These are phyloP conservation scores for Amazona guildingii DNA, from an alignment of 2,113 vertebrate genomes.

Conservation along the genomic window DNA sequence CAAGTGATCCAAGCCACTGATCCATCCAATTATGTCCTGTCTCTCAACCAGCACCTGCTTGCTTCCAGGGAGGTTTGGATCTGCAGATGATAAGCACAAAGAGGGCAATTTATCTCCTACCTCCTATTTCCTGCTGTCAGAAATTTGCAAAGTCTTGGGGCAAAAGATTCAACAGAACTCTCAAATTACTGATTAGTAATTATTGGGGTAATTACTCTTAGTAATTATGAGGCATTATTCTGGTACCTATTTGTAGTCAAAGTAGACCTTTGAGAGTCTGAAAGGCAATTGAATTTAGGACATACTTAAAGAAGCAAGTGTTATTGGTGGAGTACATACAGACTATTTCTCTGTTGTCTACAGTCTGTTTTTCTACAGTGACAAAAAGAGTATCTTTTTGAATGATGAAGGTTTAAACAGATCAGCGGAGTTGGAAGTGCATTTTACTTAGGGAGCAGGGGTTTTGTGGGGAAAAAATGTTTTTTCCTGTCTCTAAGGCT, in stretches of 20 bases:
- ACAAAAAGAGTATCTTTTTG: not conserved
- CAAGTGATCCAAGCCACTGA: not conserved
- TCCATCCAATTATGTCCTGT: not conserved
- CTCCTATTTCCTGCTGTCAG: not conserved
- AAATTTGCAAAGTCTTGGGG: not conserved
- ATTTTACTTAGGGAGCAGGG: not conserved
- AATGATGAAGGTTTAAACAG: not conserved
- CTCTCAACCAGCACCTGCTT: not conserved
- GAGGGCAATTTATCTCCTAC: not conserved
- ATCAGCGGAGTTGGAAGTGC: not conserved
- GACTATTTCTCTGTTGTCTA: not conserved
- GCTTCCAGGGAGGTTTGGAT: not conserved
- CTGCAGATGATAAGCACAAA: not conserved
- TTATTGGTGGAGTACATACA: not conserved
- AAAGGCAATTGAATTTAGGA: not conserved
- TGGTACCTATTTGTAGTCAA: not conserved
- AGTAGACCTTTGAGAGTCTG: not conserved
- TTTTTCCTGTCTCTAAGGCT: not conserved
- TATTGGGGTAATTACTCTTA: not conserved
- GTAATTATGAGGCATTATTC: not conserved
- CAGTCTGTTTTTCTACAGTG: not conserved
- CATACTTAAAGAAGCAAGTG: not conserved
- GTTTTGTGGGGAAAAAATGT: not conserved
- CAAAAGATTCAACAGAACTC: not conserved
- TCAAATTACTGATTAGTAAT: not conserved